Percentiles rank a stretch among this genome's conserved stretches.
Conservation (phyloP, 1,140 invertebrate species). For the Subanguina moxae region DNA sequence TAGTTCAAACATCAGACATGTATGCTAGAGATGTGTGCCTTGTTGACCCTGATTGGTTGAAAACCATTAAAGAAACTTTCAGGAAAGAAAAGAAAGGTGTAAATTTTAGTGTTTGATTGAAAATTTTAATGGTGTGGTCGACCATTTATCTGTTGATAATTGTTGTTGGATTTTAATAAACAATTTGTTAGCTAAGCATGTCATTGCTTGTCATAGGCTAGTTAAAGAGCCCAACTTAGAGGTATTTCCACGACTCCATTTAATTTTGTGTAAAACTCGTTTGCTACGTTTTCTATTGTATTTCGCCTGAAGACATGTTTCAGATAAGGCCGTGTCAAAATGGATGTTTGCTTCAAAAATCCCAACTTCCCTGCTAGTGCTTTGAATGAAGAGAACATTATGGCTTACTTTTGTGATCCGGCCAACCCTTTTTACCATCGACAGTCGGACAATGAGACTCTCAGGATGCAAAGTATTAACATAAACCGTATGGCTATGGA, state of each 20-base stretch:
- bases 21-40: slow-evolving; percentile 63
- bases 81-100: not conserved
- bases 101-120: slow-evolving; percentile 12
- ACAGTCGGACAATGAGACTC: slow-evolving; percentile 85
- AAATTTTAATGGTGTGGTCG: slow-evolving; percentile 3
- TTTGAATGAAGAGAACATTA: slow-evolving; percentile 63
- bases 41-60: slow-evolving; percentile 34
- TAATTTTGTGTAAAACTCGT: too few species aligned
- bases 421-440: slow-evolving; percentile 92
- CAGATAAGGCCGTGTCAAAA: too few species aligned
- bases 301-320: not conserved
- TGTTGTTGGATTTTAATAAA: slow-evolving; percentile 7
- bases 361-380: slow-evolving; percentile 18
- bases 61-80: slow-evolving; percentile 12
- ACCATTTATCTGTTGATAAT: not conserved
- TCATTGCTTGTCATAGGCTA: too few species aligned
- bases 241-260: too few species aligned
- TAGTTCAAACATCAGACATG: slow-evolving; percentile 77
- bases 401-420: slow-evolving; percentile 92
- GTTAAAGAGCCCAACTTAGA: too few species aligned
- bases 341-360: slow-evolving; percentile 17
- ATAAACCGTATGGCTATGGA: slow-evolving; percentile 63
- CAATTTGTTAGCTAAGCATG: not conserved
- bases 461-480: slow-evolving; percentile 84
- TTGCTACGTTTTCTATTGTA: not conserved